These are phyloP conservation scores for Hemibagrus wyckioides DNA, from an alignment of 2,113 vertebrate species.

Conservation along the genomic window DNA sequence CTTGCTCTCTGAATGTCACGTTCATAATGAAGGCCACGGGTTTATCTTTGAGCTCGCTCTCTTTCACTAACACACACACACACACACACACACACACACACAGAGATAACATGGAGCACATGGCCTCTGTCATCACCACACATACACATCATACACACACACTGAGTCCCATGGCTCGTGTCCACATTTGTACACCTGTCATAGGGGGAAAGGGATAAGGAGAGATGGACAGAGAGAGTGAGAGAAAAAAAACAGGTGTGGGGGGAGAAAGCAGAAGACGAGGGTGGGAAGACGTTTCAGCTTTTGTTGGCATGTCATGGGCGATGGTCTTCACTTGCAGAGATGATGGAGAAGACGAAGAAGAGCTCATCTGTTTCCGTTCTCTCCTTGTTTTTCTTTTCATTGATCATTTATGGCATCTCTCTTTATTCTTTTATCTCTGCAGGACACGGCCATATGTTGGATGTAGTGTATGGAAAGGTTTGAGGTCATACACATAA, in stretches of 20 bases:
- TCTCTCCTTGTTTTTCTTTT: background rate
- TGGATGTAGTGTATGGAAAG: background rate
- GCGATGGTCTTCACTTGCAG: conserved; percentile 39
- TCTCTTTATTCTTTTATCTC: background rate
- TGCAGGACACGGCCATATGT: background rate
- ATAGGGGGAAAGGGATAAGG: conserved; percentile 34
- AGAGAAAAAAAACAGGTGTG: background rate
- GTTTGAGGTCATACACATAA: background rate
- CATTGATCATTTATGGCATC: background rate
- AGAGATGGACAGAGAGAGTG: conserved; percentile 5
- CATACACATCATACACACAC: background rate
- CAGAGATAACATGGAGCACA: conserved; percentile 14
- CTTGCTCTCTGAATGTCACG: conserved; percentile 7
- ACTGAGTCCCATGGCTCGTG: conserved; percentile 2
- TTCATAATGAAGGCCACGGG: conserved; percentile 15
- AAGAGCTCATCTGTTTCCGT: background rate
- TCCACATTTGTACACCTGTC: conserved; percentile 42
- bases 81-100: background rate
- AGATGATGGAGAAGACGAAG: background rate
- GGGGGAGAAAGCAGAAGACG: background rate
- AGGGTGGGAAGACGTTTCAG: conserved; percentile 39
- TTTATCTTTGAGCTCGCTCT: conserved; percentile 9
- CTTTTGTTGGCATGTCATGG: conserved; percentile 49
- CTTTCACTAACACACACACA: background rate
- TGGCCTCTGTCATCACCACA: conserved; percentile 19